Percentiles rank a stretch among this genome's conserved stretches.
These are phyloP conservation scores for Plestiodon gilberti DNA, from an alignment of 2,113 vertebrate genomes.

Conservation along the genomic window DNA sequence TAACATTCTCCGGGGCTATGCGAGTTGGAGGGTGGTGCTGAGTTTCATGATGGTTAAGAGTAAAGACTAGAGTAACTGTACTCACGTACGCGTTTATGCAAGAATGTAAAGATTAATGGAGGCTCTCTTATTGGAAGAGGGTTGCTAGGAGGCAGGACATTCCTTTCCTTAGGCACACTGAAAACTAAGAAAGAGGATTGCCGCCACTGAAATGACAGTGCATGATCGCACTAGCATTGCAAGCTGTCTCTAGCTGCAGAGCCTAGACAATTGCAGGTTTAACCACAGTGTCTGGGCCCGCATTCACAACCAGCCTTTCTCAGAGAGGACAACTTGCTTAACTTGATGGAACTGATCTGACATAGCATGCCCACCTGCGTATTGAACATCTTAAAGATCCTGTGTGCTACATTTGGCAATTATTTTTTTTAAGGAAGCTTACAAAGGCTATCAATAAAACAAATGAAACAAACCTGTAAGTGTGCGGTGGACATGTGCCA, in stretches of 20 bases:
- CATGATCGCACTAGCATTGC: accelerated
- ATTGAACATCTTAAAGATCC: background rate
- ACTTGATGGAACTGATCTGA: background rate
- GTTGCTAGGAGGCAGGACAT: background rate
- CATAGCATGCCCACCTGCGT: background rate
- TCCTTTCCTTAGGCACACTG: background rate
- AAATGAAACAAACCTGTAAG: background rate
- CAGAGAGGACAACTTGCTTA: background rate
- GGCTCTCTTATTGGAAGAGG: background rate
- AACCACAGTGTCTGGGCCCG: background rate
- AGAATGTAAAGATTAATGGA: background rate
- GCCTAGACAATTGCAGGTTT: background rate
- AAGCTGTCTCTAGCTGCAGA: background rate
- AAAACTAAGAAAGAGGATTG: background rate
- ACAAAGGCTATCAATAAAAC: background rate
- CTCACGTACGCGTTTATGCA: background rate
- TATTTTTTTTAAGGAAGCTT: background rate
- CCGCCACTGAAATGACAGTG: background rate
- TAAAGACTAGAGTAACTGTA: background rate
- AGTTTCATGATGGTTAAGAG: accelerated
- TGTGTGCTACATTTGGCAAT: background rate
- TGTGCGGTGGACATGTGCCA: background rate
- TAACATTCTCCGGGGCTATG: background rate
- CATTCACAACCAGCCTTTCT: background rate
- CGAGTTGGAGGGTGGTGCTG: background rate